Base-by-base conservation (phyloP, 1,140 invertebrate genomes). In the Drosophila eugracilis region DNA sequence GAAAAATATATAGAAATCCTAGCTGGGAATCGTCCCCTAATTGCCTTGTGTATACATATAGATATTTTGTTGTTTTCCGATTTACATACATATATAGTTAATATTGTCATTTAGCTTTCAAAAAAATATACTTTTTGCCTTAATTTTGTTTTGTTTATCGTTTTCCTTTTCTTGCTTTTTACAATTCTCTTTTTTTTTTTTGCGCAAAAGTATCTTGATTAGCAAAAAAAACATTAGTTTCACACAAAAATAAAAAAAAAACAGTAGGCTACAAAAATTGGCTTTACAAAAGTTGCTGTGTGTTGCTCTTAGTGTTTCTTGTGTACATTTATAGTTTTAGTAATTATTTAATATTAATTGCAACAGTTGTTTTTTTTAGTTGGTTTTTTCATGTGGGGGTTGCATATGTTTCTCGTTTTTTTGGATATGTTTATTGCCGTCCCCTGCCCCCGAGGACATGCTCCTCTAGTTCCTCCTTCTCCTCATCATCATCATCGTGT, bases 61-160 rank as follows among this genome's bases (percentile, higher is more conserved):
- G 37, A 74, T 44, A 47, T 24, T 59, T 42, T 59, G 36, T 42
- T 59, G 36, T 37, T 58, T 59, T 14, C 52, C 57, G 54, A 58
- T 58, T 58, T 67, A 50, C 26, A 72, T 47, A 45, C 42, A 62
- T 79, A 75, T 84, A 85, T 73, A 80, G 59, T 80, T 86, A 85
- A 85, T 85, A 85, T 85, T 86, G 81, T 86, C 81, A 81, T 86
- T 80, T 86, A 86, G 83, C 83, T 50, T 86, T 88, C 74, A 81
- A 66, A 85, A 85, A 84, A 85, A 86, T 86, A 84, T 84, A 86
- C 42, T 74, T 39, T 81, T 81, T 75, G 67, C 67, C 67, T 73
- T 81, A 80, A 45, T 80, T 72, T 63, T 52, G 37, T 41, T 36
- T 65, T 12, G 12, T 37, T 39, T 62, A 36, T 26, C 44, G 19